Conservation (phyloP, 2,797 vertebrate species). For the Peromyscus aztecus region DNA sequence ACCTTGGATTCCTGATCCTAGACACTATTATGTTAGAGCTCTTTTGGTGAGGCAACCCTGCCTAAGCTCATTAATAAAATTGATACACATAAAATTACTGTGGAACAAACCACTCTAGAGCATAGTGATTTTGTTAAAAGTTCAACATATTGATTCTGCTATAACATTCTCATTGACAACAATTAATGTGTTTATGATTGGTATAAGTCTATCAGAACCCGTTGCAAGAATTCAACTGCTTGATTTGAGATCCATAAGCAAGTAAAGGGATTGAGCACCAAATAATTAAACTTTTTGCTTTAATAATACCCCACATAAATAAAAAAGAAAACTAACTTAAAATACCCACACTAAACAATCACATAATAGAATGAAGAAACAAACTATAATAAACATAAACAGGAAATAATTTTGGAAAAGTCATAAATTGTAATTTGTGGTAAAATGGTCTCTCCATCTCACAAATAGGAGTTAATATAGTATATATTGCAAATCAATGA, state of each 20-base stretch:
- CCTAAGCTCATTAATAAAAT: background rate
- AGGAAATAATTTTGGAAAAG: background rate
- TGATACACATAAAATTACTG: background rate
- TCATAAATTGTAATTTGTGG: background rate
- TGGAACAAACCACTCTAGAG: background rate
- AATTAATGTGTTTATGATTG: constrained; percentile 9
- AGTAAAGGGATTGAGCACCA: background rate
- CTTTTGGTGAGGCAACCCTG: background rate
- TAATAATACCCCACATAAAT: background rate
- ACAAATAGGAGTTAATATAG: background rate
- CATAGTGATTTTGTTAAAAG: constrained; percentile 13
- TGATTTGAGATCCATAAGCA: background rate
- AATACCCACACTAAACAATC: background rate
- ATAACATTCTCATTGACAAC: constrained; percentile 52
- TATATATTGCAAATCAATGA: background rate
- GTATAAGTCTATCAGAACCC: background rate
- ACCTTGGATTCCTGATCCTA: background rate
- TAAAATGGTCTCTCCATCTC: background rate
- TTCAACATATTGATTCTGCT: background rate
- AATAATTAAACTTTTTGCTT: constrained; percentile 1
- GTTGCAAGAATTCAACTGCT: background rate
- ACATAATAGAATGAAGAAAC: background rate
- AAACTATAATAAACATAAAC: background rate
- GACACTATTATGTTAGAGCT: background rate
- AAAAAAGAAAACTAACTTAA: background rate